phyloP scores from a whole-genome alignment of 2,113 vertebrate species.

The Malurus melanocephalus region DNA sequence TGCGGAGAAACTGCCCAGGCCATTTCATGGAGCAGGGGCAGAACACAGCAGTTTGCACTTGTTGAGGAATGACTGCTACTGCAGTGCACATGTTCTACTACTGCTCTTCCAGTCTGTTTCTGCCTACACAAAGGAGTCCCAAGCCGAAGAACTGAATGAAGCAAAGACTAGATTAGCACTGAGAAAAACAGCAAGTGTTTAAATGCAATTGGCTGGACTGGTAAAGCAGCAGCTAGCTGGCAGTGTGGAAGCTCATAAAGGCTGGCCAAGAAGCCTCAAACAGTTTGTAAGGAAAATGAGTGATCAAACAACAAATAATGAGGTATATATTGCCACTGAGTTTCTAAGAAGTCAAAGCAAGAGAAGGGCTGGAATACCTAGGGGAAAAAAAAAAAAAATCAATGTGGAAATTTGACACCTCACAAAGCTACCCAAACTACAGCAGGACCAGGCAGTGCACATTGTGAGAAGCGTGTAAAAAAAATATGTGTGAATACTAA shows the following conservation, averaged over 20 bases:
- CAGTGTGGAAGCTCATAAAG: neutral
- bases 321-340: neutral
- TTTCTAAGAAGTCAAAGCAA: neutral
- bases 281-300: neutral
- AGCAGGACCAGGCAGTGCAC: neutral
- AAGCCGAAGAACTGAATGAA: neutral
- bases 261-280: neutral
- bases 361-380: neutral
- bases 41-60: neutral
- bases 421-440: neutral
- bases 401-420: neutral
- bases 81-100: neutral
- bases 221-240: neutral
- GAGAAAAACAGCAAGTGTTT: neutral
- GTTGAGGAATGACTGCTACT: neutral
- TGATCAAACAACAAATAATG: neutral
- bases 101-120: neutral
- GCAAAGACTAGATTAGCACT: neutral
- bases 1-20: neutral
- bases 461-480: accelerated
- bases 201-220: neutral
- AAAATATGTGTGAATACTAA: neutral
- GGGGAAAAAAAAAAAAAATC: neutral
- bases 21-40: neutral
- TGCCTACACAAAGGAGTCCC: neutral